phyloP scores from a whole-genome alignment of 2,888 invertebrate species.

The Sipha maydis region DNA sequence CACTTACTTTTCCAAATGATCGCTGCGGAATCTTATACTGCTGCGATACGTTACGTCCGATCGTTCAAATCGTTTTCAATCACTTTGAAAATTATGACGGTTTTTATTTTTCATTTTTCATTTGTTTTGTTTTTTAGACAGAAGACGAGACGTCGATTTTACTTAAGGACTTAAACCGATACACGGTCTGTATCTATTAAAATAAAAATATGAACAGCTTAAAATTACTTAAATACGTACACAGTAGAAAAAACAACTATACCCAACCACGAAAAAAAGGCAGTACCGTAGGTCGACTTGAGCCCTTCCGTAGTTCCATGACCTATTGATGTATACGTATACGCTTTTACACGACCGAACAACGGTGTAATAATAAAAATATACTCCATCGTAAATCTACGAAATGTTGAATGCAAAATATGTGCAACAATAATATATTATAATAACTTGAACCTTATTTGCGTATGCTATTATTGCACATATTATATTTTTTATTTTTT shows the following conservation, averaged over 20 bases:
- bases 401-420: not conserved
- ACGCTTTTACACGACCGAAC: not conserved
- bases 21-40: not conserved
- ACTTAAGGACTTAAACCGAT: conserved; percentile 44
- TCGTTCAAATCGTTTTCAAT: not conserved
- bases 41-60: not conserved
- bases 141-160: conserved; percentile 38
- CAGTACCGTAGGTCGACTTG: conserved; percentile 24
- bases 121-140: conserved; percentile 49
- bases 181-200: conserved; percentile 30
- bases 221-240: not conserved
- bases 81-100: not conserved
- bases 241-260: not conserved
- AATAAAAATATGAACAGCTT: not conserved
- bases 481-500: not conserved
- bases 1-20: not conserved
- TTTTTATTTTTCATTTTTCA: not conserved
- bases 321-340: not conserved
- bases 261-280: not conserved
- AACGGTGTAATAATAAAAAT: not conserved
- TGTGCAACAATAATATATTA: not conserved
- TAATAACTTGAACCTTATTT: not conserved
- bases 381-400: not conserved
- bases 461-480: not conserved
- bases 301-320: conserved; percentile 38